Percentiles rank a stretch among this genome's conserved stretches.
phyloP scores from a whole-genome alignment of 2,888 invertebrate genomes.

The Nudaria mundana region DNA sequence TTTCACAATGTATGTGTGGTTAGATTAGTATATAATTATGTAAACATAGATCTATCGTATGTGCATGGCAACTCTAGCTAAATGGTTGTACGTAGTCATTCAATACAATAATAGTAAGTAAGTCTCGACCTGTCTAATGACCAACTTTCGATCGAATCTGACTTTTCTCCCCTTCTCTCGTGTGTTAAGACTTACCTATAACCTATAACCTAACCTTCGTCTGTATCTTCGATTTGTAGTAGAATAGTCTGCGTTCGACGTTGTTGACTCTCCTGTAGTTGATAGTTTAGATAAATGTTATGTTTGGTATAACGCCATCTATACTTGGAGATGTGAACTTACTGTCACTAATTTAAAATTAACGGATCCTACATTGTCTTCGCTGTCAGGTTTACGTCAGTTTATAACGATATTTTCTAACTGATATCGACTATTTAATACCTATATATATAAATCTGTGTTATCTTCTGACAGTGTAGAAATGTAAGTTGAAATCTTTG shows the following conservation, averaged over 20 bases:
- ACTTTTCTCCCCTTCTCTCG: constrained; percentile 33
- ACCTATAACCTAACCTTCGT: constrained; percentile 53
- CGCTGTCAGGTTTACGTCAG: too few species aligned
- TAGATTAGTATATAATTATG: constrained; percentile 63
- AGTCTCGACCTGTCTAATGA: constrained; percentile 38
- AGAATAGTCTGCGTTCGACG: constrained; percentile 68
- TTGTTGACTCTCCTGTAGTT: constrained; percentile 74
- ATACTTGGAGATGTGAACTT: constrained; percentile 43
- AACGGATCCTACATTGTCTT: constrained; percentile 29
- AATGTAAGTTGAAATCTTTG: constrained; percentile 9
- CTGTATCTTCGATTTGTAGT: constrained; percentile 58
- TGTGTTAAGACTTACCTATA: constrained; percentile 44
- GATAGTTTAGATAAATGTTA: constrained; percentile 64
- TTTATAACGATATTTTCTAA: constrained; percentile 7
- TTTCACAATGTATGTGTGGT: constrained; percentile 72
- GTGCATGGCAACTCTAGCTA: constrained; percentile 76
- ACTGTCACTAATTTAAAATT: constrained; percentile 75
- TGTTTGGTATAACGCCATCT: constrained; percentile 71
- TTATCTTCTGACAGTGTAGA: constrained; percentile 10
- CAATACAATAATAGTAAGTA: constrained; percentile 72
- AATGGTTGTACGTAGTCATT: constrained; percentile 75
- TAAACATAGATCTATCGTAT: constrained; percentile 58
- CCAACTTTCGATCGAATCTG: constrained; percentile 35
- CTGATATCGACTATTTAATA: not conserved
- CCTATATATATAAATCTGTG: not conserved